Base-by-base conservation (phyloP, 2,888 invertebrate genomes). In the Limenitis camilla region DNA sequence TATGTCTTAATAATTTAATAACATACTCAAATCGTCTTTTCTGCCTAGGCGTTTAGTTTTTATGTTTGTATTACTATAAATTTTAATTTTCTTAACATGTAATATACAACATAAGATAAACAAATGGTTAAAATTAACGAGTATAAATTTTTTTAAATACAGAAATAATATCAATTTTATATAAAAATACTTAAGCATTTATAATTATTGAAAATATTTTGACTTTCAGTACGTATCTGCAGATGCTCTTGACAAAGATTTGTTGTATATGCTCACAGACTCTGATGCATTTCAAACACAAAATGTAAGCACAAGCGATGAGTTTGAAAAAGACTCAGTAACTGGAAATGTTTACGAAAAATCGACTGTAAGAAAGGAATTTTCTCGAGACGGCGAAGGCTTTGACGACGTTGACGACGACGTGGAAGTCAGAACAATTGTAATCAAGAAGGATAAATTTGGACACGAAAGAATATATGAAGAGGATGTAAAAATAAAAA, bases 381-480 rank as follows among this genome's bases (percentile, higher is more conserved):
- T 61, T 42, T 64, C 67, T 55, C 61, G 64, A 42, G 52, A 65
- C 4, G 51, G 61, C 11, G 56, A 40, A 6, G 35, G 32, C 1
- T 51, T 58, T 7, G 55, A 62, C 28, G 52, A 65, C 9, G 55
- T 61, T 1, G 61, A 64, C 4, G 62, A 66, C 43, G 71, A 73
- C 43, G 70, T 67, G 39, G 55, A 68, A 11, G 60, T 68, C 3
- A 65, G 62, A 56, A 72, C 58, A 0, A 58, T 76, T 4, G 59
- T 63, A 0, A 69, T 79, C 2, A 66, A 64, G 11, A 57, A 59
- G 0, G 78, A 81, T 48, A 66, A 63, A 2, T 9, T 39, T 0
- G 84, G 82, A 4, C 61, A 70, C 8, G 72, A 77, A 60, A 59
- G 44, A 0, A 62, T 82, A 6, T 61, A 58, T n/a, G 81, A 83